phyloP scores from a whole-genome alignment of 2,888 invertebrate genomes.

The Abrostola triplasia region DNA sequence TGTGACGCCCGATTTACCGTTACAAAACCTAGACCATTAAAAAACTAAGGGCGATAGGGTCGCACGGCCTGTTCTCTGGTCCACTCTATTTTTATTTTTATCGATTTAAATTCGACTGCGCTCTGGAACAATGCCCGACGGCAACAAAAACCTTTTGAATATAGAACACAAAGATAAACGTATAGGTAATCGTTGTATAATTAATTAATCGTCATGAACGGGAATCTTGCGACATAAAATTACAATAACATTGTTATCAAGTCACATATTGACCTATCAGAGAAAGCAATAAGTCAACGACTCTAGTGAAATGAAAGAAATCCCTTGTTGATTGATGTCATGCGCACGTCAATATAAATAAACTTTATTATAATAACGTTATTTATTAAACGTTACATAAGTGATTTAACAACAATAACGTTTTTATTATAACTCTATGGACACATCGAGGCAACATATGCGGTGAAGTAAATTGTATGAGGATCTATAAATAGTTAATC shows the following conservation, averaged over 20 bases:
- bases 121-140: constrained; percentile 66
- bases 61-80: constrained; percentile 67
- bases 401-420: constrained; percentile 40
- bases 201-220: constrained; percentile 62
- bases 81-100: constrained; percentile 67
- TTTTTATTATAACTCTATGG: constrained; percentile 34
- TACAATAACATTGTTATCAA: constrained; percentile 80
- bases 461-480: constrained; percentile 37
- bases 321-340: constrained; percentile 66
- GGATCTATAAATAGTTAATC: constrained; percentile 65
- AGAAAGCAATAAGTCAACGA: constrained; percentile 81
- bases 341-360: constrained; percentile 60
- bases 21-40: constrained; percentile 76
- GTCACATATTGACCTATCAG: constrained; percentile 74
- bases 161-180: constrained; percentile 62
- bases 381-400: constrained; percentile 64
- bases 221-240: constrained; percentile 63
- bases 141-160: constrained; percentile 65
- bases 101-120: constrained; percentile 72
- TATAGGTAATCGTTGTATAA: constrained; percentile 54
- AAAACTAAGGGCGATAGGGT: constrained; percentile 81
- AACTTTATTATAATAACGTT: constrained; percentile 57
- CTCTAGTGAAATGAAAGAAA: constrained; percentile 74
- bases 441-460: constrained; percentile 27
- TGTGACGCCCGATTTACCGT: constrained; percentile 78